phyloP scores from a whole-genome alignment of 53 echinoderm and acorn worm genomes.

The Paracentrotus lividus region DNA sequence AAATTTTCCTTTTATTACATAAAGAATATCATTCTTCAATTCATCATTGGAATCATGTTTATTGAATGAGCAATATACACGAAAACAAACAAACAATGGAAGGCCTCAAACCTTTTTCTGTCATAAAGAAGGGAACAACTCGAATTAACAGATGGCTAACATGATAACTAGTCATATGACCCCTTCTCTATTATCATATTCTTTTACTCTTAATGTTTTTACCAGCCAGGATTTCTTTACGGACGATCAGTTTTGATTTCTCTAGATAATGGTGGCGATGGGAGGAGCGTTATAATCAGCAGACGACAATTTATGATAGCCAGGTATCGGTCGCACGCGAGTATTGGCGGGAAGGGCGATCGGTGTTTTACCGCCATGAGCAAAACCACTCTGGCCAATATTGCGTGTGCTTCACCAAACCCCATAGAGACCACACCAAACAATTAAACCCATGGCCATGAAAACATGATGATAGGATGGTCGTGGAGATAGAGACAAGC shows the following conservation, averaged over 20 bases:
- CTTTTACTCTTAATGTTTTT: slow-evolving; percentile 13
- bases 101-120: not conserved
- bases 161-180: slow-evolving; percentile 44
- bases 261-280: slow-evolving; percentile 29
- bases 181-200: slow-evolving; percentile 42
- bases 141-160: slow-evolving; percentile 42
- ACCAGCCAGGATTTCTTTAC: slow-evolving; percentile 47
- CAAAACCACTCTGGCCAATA: slow-evolving; percentile 66
- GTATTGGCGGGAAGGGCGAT: slow-evolving; percentile 54
- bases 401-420: not conserved
- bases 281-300: slow-evolving; percentile 26
- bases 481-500: slow-evolving; percentile 36
- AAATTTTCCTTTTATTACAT: too few species aligned
- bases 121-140: too few species aligned
- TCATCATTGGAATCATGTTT: too few species aligned
- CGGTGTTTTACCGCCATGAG: slow-evolving; percentile 58
- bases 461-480: slow-evolving; percentile 55
- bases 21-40: too few species aligned
- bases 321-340: slow-evolving; percentile 30
- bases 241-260: slow-evolving; percentile 60
- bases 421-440: slow-evolving; percentile 19
- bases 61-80: too few species aligned
- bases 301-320: slow-evolving; percentile 47
- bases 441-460: slow-evolving; percentile 56
- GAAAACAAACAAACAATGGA: not conserved